Conservation (phyloP, 2,113 vertebrate genomes). For the Lipotes vexillifer region DNA sequence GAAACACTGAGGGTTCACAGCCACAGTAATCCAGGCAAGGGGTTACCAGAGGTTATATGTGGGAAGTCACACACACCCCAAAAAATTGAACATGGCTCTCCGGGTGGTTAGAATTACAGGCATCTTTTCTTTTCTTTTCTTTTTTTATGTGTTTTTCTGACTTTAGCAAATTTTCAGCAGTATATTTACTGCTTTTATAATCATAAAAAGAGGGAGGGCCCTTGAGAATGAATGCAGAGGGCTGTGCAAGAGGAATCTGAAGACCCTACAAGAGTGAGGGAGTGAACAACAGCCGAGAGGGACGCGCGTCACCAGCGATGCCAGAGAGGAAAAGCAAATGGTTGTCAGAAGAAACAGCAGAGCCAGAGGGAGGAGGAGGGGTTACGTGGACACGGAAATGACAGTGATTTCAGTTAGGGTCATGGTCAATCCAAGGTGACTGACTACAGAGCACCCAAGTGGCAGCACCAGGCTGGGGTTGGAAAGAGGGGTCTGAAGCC, state of each 20-base stretch:
- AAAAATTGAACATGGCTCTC: background rate
- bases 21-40: background rate
- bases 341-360: background rate
- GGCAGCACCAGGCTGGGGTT: background rate
- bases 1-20: constrained; percentile 16
- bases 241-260: background rate
- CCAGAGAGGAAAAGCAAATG: background rate
- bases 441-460: background rate
- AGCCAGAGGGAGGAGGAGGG: background rate
- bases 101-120: background rate
- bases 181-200: background rate
- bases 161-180: background rate
- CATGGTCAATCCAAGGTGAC: background rate
- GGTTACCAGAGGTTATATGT: background rate
- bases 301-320: fast-evolving
- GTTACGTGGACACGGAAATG: background rate
- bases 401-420: background rate
- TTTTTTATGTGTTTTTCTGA: background rate
- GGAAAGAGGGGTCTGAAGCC: background rate
- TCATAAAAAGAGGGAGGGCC: background rate
- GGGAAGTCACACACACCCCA: background rate
- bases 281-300: background rate
- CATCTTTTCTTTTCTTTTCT: background rate
- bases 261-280: background rate
- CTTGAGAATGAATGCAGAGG: background rate